Evolutionary conservation across 2,797 vertebrate genomes (phyloP), one percentile per base, ranked within the genome.

Genomic region (Poeciliopsis infans): DNA sequence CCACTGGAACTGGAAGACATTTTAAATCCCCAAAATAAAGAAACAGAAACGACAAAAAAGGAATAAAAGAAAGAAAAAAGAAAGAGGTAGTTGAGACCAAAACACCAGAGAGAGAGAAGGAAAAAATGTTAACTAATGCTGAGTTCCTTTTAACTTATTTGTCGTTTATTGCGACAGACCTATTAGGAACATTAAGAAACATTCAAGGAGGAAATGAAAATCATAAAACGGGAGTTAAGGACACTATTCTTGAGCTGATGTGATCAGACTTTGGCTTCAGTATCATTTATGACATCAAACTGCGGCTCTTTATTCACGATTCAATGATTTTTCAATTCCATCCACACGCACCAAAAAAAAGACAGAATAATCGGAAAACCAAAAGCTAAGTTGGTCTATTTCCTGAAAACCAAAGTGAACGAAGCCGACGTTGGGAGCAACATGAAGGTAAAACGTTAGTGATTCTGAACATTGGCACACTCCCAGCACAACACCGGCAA

Each of bases 381-480:
- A 33, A 66, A 39, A 20, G 7, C 8, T 36, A 7, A 43, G 15
- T n/a, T 28, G 13, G 4, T 70, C 45, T 45, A 28, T 45, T 12
- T 41, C 36, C 20, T 68, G 64, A 2, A 45, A n/a, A 69, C 4
- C 13, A 12, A 16, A 31, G 13, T 33, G 15, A 15, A 31, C 2
- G 13, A 45, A 45, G n/a, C 5, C 2, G 5, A n/a, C 66, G 0
- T 25, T 23, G 25, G 43, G 39, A 45, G 41, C 12, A 70, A 70
- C 2, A 28, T 7, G 16, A 69, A 70, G 45, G 25, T 16, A 3
- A n/a, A n/a, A 45, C 8, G 41, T n/a, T 69, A 25, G 66, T 39
- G 25, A 75, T 47, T 70, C 41, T 20, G 11, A 75, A 61, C 77
- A 28, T 31, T 82, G 71, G 82, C 57, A 61, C 41, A 70, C 80